Evolutionary conservation across 2,888 invertebrate genomes (phyloP).

Genomic region (Eledona agricola): DNA sequence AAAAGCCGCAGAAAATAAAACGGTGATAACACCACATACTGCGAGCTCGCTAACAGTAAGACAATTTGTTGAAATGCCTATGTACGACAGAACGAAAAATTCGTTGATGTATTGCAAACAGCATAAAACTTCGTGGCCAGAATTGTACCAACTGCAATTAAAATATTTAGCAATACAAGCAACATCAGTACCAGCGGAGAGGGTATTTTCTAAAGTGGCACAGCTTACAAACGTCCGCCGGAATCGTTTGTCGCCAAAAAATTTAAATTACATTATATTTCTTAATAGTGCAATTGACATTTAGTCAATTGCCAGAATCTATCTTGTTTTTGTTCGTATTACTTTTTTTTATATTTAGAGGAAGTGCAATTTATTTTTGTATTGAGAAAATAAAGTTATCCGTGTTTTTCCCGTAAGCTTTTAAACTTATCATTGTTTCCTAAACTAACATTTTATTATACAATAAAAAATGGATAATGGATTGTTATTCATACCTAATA

Average conservation of each 20-base stretch:
- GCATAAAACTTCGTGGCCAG: slow-evolving; percentile 39
- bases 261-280: slow-evolving; percentile 41
- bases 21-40: slow-evolving; percentile 5
- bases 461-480: too few species aligned
- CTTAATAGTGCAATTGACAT: too few species aligned
- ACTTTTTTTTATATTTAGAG: too few species aligned
- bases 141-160: slow-evolving; percentile 38
- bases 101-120: slow-evolving; percentile 42
- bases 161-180: slow-evolving; percentile 43
- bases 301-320: too few species aligned
- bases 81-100: slow-evolving; percentile 25
- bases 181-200: slow-evolving; percentile 46
- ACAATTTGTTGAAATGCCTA: slow-evolving; percentile 39
- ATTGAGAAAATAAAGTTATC: too few species aligned
- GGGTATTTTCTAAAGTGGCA: slow-evolving; percentile 46
- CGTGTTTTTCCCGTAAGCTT: too few species aligned
- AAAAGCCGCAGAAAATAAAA: slow-evolving; percentile 23
- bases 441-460: too few species aligned
- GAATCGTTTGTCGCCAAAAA: slow-evolving; percentile 40
- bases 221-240: slow-evolving; percentile 42
- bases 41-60: slow-evolving; percentile 25
- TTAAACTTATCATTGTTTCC: too few species aligned
- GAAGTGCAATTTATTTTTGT: too few species aligned
- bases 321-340: too few species aligned
- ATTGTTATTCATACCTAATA: too few species aligned